Evolutionary conservation across 2,113 vertebrate genomes (phyloP).

Genomic region (Rissa tridactyla): DNA sequence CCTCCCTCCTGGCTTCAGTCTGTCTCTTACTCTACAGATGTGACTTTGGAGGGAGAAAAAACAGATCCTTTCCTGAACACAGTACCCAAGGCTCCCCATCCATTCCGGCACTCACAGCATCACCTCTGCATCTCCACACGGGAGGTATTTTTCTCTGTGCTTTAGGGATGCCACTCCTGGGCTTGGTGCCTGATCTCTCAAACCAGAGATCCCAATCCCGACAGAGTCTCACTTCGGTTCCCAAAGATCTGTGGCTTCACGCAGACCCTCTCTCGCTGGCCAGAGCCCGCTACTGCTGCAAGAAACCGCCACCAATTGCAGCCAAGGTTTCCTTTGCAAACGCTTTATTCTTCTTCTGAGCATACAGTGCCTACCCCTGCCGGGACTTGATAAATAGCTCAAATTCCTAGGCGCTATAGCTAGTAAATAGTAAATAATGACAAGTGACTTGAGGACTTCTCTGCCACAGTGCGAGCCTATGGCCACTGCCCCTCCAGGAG

Average conservation of each 20-base stretch:
- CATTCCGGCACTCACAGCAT: fast-evolving
- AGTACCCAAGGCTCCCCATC: not conserved
- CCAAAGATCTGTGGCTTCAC: not conserved
- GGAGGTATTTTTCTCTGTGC: not conserved
- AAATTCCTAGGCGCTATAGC: not conserved
- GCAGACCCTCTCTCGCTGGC: not conserved
- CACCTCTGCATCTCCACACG: not conserved
- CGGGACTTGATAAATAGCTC: not conserved
- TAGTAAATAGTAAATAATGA: not conserved
- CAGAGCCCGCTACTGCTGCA: not conserved
- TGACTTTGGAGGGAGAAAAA: not conserved
- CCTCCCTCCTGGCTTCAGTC: not conserved
- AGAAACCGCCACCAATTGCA: not conserved
- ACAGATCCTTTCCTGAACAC: not conserved
- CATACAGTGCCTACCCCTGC: not conserved
- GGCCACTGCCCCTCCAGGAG: not conserved
- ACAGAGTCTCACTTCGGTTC: not conserved
- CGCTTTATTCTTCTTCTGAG: not conserved
- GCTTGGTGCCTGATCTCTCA: not conserved
- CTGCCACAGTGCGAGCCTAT: not conserved
- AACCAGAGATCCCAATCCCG: not conserved
- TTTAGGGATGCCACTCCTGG: not conserved
- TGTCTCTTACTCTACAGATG: not conserved
- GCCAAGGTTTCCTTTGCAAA: not conserved
- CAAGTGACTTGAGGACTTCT: not conserved